A percentile compares a stretch with the other conserved stretches of the same genome.
Evolutionary conservation across 2,797 vertebrate species (phyloP).

Genomic region (Molossus alvarezi): DNA sequence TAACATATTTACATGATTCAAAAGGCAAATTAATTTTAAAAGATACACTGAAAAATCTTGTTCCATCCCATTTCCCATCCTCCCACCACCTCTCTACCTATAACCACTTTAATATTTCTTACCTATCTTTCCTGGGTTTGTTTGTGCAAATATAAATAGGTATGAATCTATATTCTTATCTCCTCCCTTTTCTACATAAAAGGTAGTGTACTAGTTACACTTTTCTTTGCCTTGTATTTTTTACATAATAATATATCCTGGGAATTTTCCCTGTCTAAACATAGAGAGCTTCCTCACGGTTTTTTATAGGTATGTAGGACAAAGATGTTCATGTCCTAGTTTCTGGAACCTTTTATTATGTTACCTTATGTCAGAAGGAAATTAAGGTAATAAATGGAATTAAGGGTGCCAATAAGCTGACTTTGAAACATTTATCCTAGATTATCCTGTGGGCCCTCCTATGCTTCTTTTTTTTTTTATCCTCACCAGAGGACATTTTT

Average conservation of each 20-base stretch:
- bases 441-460: not conserved
- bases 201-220: not conserved
- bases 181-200: constrained; percentile 39
- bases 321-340: not conserved
- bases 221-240: not conserved
- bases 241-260: not conserved
- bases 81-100: not conserved
- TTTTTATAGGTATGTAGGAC: not conserved
- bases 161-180: constrained; percentile 40
- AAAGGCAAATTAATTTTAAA: constrained; percentile 50
- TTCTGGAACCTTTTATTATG: not conserved
- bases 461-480: too few species aligned
- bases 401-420: not conserved
- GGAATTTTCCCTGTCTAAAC: not conserved
- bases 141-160: not conserved
- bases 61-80: not conserved
- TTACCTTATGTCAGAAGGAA: not conserved
- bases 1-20: not conserved
- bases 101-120: constrained; percentile 1
- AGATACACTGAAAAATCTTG: not conserved
- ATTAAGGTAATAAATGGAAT: not conserved
- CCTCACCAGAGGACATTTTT: too few species aligned
- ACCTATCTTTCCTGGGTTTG: not conserved
- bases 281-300: not conserved
- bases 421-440: not conserved